phyloP scores from a whole-genome alignment of 2,113 vertebrate species.

The Varanus komodoensis region DNA sequence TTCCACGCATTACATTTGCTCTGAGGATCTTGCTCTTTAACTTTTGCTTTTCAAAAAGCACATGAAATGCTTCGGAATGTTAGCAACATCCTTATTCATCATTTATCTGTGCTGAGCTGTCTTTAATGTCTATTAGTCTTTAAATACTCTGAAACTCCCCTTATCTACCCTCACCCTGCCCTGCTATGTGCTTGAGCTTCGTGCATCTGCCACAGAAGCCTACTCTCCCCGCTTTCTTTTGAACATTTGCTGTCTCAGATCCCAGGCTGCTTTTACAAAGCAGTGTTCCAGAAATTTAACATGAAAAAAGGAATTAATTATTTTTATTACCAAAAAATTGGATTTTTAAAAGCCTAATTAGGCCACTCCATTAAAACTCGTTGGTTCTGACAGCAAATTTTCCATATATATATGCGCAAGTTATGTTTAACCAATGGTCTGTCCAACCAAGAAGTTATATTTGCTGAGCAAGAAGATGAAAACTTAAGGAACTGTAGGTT shows the following conservation, averaged over 20 bases:
- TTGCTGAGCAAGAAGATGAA: constrained; percentile 1
- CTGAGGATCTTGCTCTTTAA: background rate
- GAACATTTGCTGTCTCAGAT: constrained; percentile 67
- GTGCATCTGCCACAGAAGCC: constrained; percentile 35
- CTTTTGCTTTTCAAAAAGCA: constrained; percentile 8
- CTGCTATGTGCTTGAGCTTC: constrained; percentile 65
- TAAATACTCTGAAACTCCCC: constrained; percentile 58
- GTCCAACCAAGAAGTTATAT: background rate
- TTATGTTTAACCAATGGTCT: background rate
- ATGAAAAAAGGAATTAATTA: constrained; percentile 64
- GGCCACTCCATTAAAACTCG: constrained; percentile 51
- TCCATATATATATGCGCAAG: constrained; percentile 41
- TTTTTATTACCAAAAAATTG: constrained; percentile 63
- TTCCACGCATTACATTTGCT: constrained; percentile 42
- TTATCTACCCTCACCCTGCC: constrained; percentile 55
- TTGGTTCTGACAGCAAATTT: constrained; percentile 25
- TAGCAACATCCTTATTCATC: constrained; percentile 56
- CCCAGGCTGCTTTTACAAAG: constrained; percentile 63
- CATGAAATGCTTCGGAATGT: constrained; percentile 26
- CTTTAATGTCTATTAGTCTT: constrained; percentile 53
- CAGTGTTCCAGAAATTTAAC: constrained; percentile 67
- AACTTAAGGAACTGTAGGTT: background rate
- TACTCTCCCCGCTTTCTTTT: constrained; percentile 31
- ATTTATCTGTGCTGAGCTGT: constrained; percentile 58
- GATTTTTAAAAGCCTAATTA: constrained; percentile 75